Conservation (phyloP, 2,113 vertebrate species). For the Gnathonemus longibarbis region DNA sequence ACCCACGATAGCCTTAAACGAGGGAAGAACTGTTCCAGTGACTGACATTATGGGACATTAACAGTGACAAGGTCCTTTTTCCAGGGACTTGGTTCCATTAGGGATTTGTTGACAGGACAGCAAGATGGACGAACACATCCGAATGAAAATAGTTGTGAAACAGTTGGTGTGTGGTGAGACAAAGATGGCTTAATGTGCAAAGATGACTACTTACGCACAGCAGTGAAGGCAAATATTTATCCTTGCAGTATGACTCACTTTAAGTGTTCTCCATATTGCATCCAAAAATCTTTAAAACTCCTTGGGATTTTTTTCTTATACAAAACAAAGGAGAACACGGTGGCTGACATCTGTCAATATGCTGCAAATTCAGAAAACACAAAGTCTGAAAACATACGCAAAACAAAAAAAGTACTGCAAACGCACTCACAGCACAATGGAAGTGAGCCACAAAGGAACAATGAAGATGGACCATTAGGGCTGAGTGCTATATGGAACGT, state of each 20-base stretch:
- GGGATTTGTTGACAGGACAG: background rate
- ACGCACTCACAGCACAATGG: background rate
- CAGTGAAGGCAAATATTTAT: background rate
- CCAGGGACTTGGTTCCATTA: constrained; percentile 8
- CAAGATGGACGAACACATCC: background rate
- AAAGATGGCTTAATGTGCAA: background rate
- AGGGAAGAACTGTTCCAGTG: constrained; percentile 24
- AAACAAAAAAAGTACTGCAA: background rate
- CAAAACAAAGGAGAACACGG: background rate
- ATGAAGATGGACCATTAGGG: background rate
- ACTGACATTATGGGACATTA: constrained; percentile 35
- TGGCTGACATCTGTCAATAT: background rate
- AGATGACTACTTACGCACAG: background rate
- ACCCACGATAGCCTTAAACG: constrained; percentile 11
- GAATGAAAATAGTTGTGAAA: background rate
- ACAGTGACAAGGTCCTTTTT: constrained; percentile 26
- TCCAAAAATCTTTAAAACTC: background rate
- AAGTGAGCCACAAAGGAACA: background rate
- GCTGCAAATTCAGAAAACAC: background rate
- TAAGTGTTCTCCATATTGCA: background rate
- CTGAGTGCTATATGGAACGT: background rate
- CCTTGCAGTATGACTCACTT: background rate
- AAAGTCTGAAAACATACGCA: background rate
- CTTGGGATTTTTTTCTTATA: background rate
- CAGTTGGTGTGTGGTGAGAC: background rate